These are phyloP conservation scores for Koerneria pararmatus DNA, from an alignment of 2,888 invertebrate species.

Conservation along the genomic window DNA sequence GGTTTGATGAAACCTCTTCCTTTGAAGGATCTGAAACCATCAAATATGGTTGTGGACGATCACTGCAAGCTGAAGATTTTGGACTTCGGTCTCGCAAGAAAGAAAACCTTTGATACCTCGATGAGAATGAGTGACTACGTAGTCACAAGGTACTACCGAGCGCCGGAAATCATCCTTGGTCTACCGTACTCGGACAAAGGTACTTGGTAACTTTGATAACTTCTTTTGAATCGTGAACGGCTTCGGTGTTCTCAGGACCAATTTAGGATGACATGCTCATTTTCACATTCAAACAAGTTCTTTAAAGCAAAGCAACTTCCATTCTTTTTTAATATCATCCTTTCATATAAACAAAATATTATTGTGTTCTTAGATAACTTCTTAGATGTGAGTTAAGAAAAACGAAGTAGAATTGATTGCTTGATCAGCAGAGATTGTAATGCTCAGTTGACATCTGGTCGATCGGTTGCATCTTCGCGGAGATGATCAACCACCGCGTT, in stretches of 20 bases:
- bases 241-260: background rate
- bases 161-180: conserved; percentile 77
- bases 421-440: background rate
- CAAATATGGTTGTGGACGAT: conserved; percentile 98
- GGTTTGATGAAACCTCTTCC: conserved; percentile 34
- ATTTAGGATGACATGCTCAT: background rate
- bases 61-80: conserved; percentile 98
- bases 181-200: conserved; percentile 98
- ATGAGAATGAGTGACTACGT: conserved; percentile 97
- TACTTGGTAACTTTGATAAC: too few relatives aligned
- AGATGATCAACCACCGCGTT: conserved; percentile 96
- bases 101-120: conserved; percentile 73
- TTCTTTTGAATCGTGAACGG: background rate
- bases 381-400: background rate
- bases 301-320: too few relatives aligned
- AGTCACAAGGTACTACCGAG: conserved; percentile 80
- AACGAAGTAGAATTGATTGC: background rate
- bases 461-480: conserved; percentile 87
- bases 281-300: background rate
- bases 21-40: conserved; percentile 90
- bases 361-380: background rate
- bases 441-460: conserved; percentile 57
- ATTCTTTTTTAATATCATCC: too few relatives aligned
- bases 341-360: background rate
- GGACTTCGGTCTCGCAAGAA: conserved; percentile 95